These are phyloP conservation scores for Drosophila formosana DNA, from an alignment of 2,888 invertebrate genomes.

Conservation along the genomic window DNA sequence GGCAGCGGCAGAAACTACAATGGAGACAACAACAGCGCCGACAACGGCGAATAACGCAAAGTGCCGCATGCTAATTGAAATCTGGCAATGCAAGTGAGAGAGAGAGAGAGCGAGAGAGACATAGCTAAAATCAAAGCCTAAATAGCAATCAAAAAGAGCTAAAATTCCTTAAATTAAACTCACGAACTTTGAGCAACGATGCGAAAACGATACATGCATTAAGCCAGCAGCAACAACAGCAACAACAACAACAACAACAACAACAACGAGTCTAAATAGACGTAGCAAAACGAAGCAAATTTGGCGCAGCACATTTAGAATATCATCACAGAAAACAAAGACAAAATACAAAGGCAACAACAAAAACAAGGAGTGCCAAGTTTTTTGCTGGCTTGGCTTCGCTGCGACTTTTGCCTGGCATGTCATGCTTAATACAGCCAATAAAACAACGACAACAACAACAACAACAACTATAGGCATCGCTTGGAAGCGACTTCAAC, in stretches of 20 bases:
- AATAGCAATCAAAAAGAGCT: slow-evolving; percentile 78
- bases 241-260: slow-evolving; percentile 30
- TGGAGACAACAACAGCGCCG: slow-evolving; percentile 22
- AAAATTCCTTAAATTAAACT: slow-evolving; percentile 82
- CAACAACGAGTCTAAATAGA: slow-evolving; percentile 52
- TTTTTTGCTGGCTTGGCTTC: slow-evolving; percentile 48
- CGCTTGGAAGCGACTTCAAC: slow-evolving; percentile 72
- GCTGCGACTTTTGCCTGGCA: slow-evolving; percentile 69
- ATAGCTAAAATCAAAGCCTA: slow-evolving; percentile 69
- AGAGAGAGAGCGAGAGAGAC: slow-evolving; percentile 7
- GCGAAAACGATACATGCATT: slow-evolving; percentile 81
- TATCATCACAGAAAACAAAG: slow-evolving; percentile 77
- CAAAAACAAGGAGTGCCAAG: slow-evolving; percentile 81
- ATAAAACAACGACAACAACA: slow-evolving; percentile 61
- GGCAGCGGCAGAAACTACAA: slow-evolving; percentile 24
- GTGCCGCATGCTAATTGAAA: slow-evolving; percentile 80
- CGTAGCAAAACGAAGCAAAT: slow-evolving; percentile 78
- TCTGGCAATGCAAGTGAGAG: slow-evolving; percentile 39
- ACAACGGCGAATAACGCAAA: slow-evolving; percentile 60
- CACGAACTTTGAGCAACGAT: slow-evolving; percentile 82
- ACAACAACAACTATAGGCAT: slow-evolving; percentile 38
- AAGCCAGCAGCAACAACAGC: slow-evolving; percentile 60
- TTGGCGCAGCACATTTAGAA: slow-evolving; percentile 82
- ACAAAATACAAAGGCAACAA: slow-evolving; percentile 28
- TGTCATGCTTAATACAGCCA: slow-evolving; percentile 80